These are phyloP conservation scores for Caenorhabditis doughertyi DNA, from an alignment of 2,888 invertebrate genomes.

Conservation along the genomic window DNA sequence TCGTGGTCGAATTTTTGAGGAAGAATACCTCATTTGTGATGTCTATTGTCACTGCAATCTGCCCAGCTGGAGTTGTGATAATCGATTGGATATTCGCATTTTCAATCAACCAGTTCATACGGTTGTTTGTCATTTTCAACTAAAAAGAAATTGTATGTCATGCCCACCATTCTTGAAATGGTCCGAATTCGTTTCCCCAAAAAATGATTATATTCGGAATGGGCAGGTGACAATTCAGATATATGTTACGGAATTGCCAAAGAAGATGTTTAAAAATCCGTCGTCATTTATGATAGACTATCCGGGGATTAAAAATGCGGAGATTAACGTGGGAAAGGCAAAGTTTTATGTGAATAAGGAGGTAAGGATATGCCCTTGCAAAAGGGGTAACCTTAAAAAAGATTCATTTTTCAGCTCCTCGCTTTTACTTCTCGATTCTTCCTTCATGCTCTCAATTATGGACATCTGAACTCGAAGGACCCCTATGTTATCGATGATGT, in stretches of 20 bases:
- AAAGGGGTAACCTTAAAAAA: neutral
- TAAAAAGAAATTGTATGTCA: conserved; percentile 21
- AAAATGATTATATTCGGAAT: conserved; percentile 4
- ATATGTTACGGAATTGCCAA: conserved; percentile 12
- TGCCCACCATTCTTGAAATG: conserved; percentile 37
- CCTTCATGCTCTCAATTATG: neutral
- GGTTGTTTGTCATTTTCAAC: conserved; percentile 13
- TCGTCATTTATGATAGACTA: conserved; percentile 14
- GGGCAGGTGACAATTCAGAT: conserved; percentile 3
- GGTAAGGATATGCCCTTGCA: neutral
- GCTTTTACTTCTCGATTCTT: conserved; percentile 26
- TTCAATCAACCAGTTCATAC: neutral
- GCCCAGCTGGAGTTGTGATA: conserved; percentile 7
- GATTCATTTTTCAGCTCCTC: conserved; percentile 15
- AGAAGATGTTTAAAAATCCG: conserved; percentile 15
- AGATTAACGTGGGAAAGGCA: conserved; percentile 16
- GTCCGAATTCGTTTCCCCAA: conserved; percentile 18
- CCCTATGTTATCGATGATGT: conserved; percentile 27
- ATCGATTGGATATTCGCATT: conserved; percentile 4
- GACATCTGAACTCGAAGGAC: neutral
- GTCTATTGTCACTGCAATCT: conserved; percentile 16
- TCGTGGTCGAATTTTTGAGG: conserved; percentile 26
- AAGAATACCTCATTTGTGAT: conserved; percentile 27
- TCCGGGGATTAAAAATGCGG: conserved; percentile 26
- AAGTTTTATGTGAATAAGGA: conserved; percentile 30